Conservation (phyloP, 2,113 vertebrate species). For the Nannobrachium achirus region DNA sequence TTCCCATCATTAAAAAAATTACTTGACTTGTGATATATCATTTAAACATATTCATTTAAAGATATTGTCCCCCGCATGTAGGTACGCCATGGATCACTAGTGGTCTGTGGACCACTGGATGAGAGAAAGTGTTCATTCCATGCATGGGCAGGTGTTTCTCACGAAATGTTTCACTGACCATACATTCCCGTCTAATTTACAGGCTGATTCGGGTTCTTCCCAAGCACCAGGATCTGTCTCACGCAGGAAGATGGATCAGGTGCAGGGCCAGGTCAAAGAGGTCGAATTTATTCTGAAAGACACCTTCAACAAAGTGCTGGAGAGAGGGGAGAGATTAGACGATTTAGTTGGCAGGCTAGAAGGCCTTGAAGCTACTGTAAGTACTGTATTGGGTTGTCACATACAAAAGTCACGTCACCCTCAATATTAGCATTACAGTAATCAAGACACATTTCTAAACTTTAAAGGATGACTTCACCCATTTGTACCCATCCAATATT, state of each 20-base stretch:
- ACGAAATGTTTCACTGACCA: too few species aligned
- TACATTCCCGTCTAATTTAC: neutral
- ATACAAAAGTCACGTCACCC: neutral
- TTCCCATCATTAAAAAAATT: too few species aligned
- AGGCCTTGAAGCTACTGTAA: slow-evolving; percentile 82
- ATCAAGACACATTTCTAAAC: neutral
- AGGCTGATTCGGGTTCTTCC: slow-evolving; percentile 69
- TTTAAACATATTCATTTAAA: too few species aligned
- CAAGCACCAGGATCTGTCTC: slow-evolving; percentile 46
- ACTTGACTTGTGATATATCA: too few species aligned
- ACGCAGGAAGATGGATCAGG: slow-evolving; percentile 59
- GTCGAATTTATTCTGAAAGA: slow-evolving; percentile 84
- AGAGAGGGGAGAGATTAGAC: slow-evolving; percentile 80
- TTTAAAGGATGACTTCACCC: too few species aligned
- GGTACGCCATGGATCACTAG: too few species aligned
- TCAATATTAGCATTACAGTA: neutral
- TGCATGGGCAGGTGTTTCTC: too few species aligned
- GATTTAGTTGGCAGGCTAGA: slow-evolving; percentile 77
- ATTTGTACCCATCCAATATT: too few species aligned
- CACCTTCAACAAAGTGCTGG: slow-evolving; percentile 86
- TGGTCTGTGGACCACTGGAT: too few species aligned
- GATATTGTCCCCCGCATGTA: too few species aligned
- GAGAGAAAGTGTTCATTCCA: too few species aligned
- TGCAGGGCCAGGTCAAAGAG: slow-evolving; percentile 84
- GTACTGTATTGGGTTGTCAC: slow-evolving; percentile 31